Conservation (phyloP, 2,888 invertebrate species). For the Xiphydria camelus region DNA sequence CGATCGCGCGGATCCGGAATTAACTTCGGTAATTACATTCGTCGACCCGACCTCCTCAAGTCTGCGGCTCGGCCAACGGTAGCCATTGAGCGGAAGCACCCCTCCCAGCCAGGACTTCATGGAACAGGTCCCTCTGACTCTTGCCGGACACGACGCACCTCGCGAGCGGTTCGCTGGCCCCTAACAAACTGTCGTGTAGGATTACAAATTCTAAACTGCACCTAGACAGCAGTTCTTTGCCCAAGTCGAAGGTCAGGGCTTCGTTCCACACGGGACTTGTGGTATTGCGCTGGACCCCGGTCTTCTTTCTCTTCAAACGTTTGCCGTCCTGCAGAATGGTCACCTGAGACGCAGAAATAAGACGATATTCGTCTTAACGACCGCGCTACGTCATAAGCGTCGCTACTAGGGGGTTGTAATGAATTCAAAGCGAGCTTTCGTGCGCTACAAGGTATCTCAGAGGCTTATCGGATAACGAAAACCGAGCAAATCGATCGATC, state of each 20-base stretch:
- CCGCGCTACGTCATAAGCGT: too few relatives aligned
- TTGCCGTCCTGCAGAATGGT: conserved; percentile 57
- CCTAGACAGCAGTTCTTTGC: conserved; percentile 62
- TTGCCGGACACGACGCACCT: conserved; percentile 58
- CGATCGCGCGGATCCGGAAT: too few relatives aligned
- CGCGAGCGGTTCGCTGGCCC: conserved; percentile 64
- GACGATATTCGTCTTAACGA: too few relatives aligned
- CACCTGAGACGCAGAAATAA: too few relatives aligned
- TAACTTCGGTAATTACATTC: too few relatives aligned
- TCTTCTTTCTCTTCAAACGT: conserved; percentile 60
- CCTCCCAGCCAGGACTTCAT: conserved; percentile 63
- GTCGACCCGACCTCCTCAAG: conserved; percentile 17
- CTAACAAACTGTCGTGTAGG: conserved; percentile 65
- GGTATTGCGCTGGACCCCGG: conserved; percentile 59
- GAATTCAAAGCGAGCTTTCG: too few relatives aligned
- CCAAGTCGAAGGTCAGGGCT: conserved; percentile 59
- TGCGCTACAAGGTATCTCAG: too few relatives aligned
- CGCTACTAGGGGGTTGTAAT: too few relatives aligned
- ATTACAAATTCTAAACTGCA: conserved; percentile 65
- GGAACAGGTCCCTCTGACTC: conserved; percentile 61
- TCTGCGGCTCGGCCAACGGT: conserved; percentile 58
- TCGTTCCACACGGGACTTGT: conserved; percentile 62
- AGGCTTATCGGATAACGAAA: too few relatives aligned
- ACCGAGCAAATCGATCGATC: too few relatives aligned
- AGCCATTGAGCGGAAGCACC: conserved; percentile 66